Conservation (phyloP, 2,888 invertebrate genomes). For the Drosophila recens region DNA sequence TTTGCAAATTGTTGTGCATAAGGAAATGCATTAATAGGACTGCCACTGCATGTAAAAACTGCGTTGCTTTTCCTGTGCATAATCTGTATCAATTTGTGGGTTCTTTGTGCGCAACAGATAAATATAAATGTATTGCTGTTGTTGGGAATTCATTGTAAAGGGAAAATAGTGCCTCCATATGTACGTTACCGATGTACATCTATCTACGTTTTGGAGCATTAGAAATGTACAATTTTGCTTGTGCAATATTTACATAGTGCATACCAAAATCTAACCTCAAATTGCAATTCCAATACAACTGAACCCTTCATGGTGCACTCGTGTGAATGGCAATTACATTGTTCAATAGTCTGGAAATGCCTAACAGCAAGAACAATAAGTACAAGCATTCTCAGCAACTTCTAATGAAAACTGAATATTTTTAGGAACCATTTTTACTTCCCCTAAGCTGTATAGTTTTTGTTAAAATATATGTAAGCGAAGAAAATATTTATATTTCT, state of each 20-base stretch:
- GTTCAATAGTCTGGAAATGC: slow-evolving; percentile 32
- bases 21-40: slow-evolving; percentile 6
- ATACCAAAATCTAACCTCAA: slow-evolving; percentile 3
- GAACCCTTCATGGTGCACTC: slow-evolving; percentile 12
- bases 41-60: slow-evolving; percentile 1
- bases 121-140: slow-evolving; percentile 7
- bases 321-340: slow-evolving; percentile 29
- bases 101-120: slow-evolving; percentile 10
- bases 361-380: slow-evolving; percentile 4
- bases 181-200: background rate
- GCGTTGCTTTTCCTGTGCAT: slow-evolving; percentile 2
- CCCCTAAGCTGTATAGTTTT: background rate
- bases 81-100: slow-evolving; percentile 16
- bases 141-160: slow-evolving; percentile 10
- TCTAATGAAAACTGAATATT: slow-evolving; percentile 9
- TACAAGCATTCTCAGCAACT: background rate
- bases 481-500: background rate
- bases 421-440: background rate
- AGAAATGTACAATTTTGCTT: slow-evolving; percentile 19
- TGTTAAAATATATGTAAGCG: background rate
- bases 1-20: background rate
- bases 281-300: slow-evolving; percentile 6
- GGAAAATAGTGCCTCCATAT: slow-evolving; percentile 6
- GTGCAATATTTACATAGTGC: slow-evolving; percentile 4
- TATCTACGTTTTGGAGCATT: slow-evolving; percentile 17